Evolutionary conservation across 1,140 invertebrate genomes (phyloP).

Genomic region (Cherax quadricarinatus): DNA sequence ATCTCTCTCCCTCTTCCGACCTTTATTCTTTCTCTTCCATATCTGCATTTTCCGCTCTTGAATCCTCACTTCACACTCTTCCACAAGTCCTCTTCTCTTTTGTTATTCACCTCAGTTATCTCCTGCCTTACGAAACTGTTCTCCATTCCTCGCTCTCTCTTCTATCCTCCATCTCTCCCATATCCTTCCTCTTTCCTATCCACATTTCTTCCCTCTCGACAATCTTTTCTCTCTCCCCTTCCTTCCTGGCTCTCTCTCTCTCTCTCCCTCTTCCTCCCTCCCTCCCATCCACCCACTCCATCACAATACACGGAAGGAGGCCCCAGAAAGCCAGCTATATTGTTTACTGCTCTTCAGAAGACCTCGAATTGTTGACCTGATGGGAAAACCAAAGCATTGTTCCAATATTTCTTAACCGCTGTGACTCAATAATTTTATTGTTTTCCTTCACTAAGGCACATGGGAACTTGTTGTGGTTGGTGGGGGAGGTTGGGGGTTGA

Average conservation of each 20-base stretch:
- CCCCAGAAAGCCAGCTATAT: not conserved
- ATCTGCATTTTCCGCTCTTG: too few relatives aligned
- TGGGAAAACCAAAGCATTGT: not conserved
- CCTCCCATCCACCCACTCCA: not conserved
- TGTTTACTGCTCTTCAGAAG: not conserved
- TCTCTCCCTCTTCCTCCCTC: not conserved
- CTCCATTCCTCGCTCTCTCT: constrained; percentile 19
- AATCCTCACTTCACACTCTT: too few relatives aligned
- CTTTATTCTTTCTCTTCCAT: too few relatives aligned
- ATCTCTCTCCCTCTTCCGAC: not conserved
- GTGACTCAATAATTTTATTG: not conserved
- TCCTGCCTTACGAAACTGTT: too few relatives aligned
- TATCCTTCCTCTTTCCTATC: not conserved
- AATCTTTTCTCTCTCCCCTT: not conserved
- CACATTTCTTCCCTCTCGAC: not conserved
- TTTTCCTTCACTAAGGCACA: not conserved
- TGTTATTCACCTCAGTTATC: too few relatives aligned
- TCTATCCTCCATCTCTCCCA: not conserved
- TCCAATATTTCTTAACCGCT: not conserved
- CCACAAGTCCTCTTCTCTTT: too few relatives aligned
- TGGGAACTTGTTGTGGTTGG: not conserved
- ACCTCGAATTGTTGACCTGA: not conserved
- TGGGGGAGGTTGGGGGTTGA: not conserved
- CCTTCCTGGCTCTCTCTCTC: not conserved
- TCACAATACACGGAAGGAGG: not conserved